A percentile compares a stretch with the other conserved stretches of the same genome.
Evolutionary conservation across 2,888 invertebrate species (phyloP).

Genomic region (Dasypolia templi): DNA sequence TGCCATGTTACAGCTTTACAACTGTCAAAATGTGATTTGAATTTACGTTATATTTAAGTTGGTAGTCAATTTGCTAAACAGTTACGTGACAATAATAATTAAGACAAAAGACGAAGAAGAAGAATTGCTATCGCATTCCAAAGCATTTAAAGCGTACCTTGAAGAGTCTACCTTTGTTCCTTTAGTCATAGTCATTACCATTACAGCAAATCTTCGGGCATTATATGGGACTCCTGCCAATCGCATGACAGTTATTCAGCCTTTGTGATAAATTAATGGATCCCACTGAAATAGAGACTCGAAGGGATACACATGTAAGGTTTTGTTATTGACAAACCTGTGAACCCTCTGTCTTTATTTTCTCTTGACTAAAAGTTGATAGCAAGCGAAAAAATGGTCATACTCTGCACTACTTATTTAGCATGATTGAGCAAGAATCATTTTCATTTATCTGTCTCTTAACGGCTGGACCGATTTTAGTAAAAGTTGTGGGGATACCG

Average conservation of each 20-base stretch:
- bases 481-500: too few species aligned
- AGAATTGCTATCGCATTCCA: neutral
- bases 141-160: neutral
- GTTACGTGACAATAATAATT: neutral
- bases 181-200: too few species aligned
- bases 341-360: slow-evolving; percentile 4
- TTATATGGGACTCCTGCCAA: neutral
- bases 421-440: slow-evolving; percentile 49
- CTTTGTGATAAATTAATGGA: too few species aligned
- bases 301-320: neutral
- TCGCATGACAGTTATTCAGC: neutral
- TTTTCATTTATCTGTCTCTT: too few species aligned
- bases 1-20: neutral
- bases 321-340: too few species aligned
- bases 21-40: neutral
- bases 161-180: neutral
- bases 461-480: too few species aligned
- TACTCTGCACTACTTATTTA: slow-evolving; percentile 41
- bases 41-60: neutral
- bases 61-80: neutral
- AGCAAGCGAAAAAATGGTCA: slow-evolving; percentile 16
- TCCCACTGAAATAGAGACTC: neutral
- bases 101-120: neutral
- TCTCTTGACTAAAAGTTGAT: neutral
- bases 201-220: neutral